phyloP scores from a whole-genome alignment of 2,113 vertebrate genomes.

The Ptilorrhoa leucosticta region DNA sequence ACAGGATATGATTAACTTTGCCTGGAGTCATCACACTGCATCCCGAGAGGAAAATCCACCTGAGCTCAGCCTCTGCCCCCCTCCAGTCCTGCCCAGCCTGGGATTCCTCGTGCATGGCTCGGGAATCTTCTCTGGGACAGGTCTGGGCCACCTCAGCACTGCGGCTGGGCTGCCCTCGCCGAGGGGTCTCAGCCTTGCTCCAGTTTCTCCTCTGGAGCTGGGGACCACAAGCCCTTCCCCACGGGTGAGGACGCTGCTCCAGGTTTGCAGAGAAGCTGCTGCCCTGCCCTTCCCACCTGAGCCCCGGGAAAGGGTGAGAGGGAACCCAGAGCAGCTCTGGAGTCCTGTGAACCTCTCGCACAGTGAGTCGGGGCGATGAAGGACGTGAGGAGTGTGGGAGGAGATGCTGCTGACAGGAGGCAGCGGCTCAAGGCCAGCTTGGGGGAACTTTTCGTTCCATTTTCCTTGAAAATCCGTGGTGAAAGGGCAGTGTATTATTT shows the following conservation, averaged over 20 bases:
- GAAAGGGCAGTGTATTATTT: background rate
- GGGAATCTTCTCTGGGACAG: background rate
- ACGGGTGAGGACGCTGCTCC: background rate
- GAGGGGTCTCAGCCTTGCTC: background rate
- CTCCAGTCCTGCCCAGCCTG: fast-evolving
- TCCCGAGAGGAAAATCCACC: background rate
- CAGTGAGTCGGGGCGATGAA: background rate
- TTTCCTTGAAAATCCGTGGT: background rate
- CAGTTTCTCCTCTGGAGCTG: background rate
- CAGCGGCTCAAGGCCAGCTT: background rate
- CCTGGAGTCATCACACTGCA: background rate
- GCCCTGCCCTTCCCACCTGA: background rate
- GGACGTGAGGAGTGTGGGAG: background rate
- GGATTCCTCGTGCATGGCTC: fast-evolving
- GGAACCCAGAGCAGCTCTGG: background rate
- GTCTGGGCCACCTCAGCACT: fast-evolving
- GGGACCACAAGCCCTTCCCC: background rate
- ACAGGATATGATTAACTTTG: slow-evolving; percentile 37
- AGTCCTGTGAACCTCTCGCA: background rate
- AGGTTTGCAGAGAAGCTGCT: background rate
- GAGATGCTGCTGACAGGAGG: background rate
- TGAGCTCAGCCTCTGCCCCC: background rate
- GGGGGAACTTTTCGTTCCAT: background rate
- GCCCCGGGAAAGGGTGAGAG: fast-evolving
- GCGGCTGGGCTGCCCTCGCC: fast-evolving